Conservation (phyloP, 2,797 vertebrate genomes). For the Octomys mimax region DNA sequence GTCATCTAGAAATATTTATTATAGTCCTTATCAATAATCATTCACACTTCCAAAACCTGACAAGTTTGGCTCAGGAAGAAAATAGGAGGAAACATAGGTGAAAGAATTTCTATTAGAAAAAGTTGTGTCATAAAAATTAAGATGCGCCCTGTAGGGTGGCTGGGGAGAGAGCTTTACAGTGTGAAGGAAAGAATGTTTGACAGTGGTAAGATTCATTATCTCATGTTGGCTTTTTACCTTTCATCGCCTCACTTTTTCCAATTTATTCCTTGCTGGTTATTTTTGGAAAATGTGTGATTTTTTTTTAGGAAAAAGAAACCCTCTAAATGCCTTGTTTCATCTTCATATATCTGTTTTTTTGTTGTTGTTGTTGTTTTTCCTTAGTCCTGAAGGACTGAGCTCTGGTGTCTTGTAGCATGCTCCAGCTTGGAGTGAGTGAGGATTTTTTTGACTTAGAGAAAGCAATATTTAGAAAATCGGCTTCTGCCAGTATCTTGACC, state of each 20-base stretch:
- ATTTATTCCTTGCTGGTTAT: background rate
- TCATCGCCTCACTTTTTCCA: background rate
- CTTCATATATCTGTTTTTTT: background rate
- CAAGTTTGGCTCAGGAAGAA: slow-evolving; percentile 39
- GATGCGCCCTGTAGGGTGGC: background rate
- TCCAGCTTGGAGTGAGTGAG: slow-evolving; percentile 11
- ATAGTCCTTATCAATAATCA: slow-evolving; percentile 44
- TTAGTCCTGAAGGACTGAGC: slow-evolving; percentile 52
- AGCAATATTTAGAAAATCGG: background rate
- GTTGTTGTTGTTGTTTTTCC: background rate
- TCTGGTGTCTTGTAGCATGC: background rate
- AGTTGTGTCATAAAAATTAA: slow-evolving; percentile 50
- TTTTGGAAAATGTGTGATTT: slow-evolving; percentile 36
- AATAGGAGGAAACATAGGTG: background rate
- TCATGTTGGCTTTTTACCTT: slow-evolving; percentile 36
- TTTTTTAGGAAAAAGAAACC: slow-evolving; percentile 31
- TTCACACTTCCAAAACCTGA: slow-evolving; percentile 55
- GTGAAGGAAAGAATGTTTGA: slow-evolving; percentile 42
- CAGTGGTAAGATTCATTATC: background rate
- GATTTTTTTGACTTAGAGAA: slow-evolving; percentile 8
- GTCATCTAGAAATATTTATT: slow-evolving; percentile 43
- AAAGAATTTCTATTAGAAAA: slow-evolving; percentile 57
- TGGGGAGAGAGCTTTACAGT: background rate
- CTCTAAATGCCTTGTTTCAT: background rate
- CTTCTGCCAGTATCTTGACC: background rate